phyloP scores from a whole-genome alignment of 2,888 invertebrate genomes.

The Pseudococcus longispinus region DNA sequence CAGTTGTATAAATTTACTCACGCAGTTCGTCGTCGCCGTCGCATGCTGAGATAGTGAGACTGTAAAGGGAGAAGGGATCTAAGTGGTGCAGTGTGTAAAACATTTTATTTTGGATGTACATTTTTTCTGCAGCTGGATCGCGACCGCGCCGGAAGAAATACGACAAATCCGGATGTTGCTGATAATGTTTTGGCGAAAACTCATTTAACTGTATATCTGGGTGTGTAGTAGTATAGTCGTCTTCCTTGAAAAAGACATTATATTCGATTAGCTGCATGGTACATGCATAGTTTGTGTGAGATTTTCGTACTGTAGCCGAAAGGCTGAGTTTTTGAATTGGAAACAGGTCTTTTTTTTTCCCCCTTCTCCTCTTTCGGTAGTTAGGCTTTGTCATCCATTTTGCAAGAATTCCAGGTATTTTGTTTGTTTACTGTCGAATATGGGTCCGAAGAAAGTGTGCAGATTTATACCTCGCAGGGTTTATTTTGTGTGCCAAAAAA shows the following conservation, averaged over 20 bases:
- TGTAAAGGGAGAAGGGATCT: not conserved
- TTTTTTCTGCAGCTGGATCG: not conserved
- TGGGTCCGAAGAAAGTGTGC: not conserved
- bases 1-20: not conserved
- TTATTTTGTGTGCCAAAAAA: not conserved
- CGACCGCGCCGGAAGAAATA: not conserved
- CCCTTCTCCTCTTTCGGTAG: not conserved
- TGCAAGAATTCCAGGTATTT: not conserved
- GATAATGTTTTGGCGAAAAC: not conserved
- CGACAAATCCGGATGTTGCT: not conserved
- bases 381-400: not conserved
- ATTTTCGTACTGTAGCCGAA: not conserved
- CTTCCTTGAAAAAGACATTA: constrained; percentile 2
- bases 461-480: not conserved
- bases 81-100: not conserved
- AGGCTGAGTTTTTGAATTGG: not conserved
- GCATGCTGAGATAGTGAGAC: no score
- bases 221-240: not conserved
- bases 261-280: not conserved
- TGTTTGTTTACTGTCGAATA: not conserved
- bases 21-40: not conserved
- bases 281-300: not conserved
- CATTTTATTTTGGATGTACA: not conserved
- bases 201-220: not conserved
- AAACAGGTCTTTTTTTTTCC: not conserved